phyloP scores from a whole-genome alignment of 2,113 vertebrate species.

The zebrafish (Danio rerio) region DNA sequence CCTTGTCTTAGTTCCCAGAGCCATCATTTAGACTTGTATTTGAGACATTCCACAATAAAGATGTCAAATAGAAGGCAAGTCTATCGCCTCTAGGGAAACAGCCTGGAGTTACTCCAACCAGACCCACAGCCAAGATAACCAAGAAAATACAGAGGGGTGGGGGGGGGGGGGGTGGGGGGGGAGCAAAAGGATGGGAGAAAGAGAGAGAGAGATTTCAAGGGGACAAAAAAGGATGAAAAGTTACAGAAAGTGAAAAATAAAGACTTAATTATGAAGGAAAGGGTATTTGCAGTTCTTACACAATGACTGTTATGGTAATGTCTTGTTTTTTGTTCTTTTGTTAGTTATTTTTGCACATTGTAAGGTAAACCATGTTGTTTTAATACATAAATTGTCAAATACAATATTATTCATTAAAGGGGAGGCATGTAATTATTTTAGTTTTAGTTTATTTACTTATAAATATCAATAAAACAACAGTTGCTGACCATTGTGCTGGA shows the following conservation, averaged over 20 bases:
- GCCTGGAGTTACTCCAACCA: conserved; percentile 71
- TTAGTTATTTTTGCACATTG: not conserved
- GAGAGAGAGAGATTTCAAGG: not conserved
- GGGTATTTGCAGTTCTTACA: not conserved
- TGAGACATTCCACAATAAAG: conserved; percentile 82
- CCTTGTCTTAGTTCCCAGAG: conserved; percentile 66
- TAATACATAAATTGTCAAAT: not conserved
- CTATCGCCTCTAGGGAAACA: conserved; percentile 61
- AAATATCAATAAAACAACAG: too few species aligned
- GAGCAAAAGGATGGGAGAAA: not conserved
- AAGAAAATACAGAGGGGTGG: conserved; percentile 56
- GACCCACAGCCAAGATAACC: conserved; percentile 68
- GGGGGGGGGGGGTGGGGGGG: too few species aligned
- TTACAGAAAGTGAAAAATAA: not conserved
- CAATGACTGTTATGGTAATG: too few species aligned
- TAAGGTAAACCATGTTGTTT: not conserved
- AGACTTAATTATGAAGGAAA: not conserved
- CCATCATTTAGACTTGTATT: conserved; percentile 77
- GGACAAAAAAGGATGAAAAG: conserved; percentile 48
- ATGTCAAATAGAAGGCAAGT: conserved; percentile 74
- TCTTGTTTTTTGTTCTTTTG: too few species aligned
- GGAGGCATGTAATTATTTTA: not conserved
- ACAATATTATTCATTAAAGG: not conserved
- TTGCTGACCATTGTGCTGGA: too few species aligned
- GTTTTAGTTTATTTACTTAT: too few species aligned